Conservation (phyloP, 2,113 vertebrate genomes). For the Phalacrocorax aristotelis region DNA sequence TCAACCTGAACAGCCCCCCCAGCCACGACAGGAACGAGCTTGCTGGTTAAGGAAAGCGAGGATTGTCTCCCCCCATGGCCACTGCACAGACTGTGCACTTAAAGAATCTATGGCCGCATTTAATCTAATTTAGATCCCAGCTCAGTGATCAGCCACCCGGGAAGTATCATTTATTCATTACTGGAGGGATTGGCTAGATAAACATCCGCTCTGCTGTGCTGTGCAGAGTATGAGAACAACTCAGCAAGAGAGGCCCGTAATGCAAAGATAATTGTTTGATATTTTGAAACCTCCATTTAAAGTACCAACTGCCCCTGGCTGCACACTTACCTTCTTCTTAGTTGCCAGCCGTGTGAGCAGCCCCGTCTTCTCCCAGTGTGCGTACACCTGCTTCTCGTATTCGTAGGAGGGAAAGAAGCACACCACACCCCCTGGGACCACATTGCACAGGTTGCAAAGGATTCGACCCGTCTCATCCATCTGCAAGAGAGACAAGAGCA, state of each 20-base stretch:
- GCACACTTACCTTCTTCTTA: constrained; percentile 86
- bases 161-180: constrained; percentile 23
- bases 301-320: not conserved
- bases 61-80: not conserved
- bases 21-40: not conserved
- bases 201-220: constrained; percentile 33
- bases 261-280: not conserved
- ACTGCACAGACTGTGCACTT: not conserved
- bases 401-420: constrained; percentile 97
- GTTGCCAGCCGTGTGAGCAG: constrained; percentile 76
- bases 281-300: not conserved
- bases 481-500: constrained; percentile 59
- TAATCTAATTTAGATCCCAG: constrained; percentile 35
- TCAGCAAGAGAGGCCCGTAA: not conserved
- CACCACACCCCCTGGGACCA: constrained; percentile 89
- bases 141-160: not conserved
- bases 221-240: not conserved
- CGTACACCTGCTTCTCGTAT: constrained; percentile 81
- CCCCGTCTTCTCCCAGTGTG: constrained; percentile 87
- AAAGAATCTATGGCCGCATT: not conserved
- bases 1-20: not conserved
- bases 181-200: constrained; percentile 43
- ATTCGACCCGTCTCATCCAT: constrained; percentile 90
- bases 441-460: constrained; percentile 89
- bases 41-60: not conserved